Base-by-base conservation (phyloP, 2,113 vertebrate species). In the Ranitomeya variabilis region DNA sequence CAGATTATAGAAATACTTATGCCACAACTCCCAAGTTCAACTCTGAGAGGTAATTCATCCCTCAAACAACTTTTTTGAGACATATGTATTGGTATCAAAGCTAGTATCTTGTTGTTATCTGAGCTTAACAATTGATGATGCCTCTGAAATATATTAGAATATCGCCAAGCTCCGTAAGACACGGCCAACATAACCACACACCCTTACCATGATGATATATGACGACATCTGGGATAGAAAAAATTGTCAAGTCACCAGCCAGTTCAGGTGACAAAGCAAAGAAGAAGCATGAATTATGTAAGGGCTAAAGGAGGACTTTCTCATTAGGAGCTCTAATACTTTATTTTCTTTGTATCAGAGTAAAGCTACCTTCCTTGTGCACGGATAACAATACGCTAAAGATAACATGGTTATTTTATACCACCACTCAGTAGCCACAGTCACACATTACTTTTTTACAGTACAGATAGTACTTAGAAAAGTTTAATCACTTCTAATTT, bases 321-420 rank as follows among this genome's bases (percentile, higher is more conserved):
- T 60, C 60, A 66, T 83, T 18, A 60, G 79, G 79, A 81, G 79
- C 23, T 62, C 4, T 81, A 31, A 78, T 51, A 55, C 62, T 81
- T 59, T 57, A 81, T 81, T 81, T 81, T 83, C 80, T 83, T 83
- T 83, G 80, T 83, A 62, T 66, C 31, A 51, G 80, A 83, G 64
- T 83, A 83, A 83, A 64, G 31, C 80, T 45, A 19, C 31, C 60
- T 83, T 66, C 60, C 31, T 37, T 83, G 31, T 66, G 60, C 60
- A n/a, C 18, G 9, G 45, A 66, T 31, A 83, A 62, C 55, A 82
- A 60, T 37, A 31, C 31, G 54, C 21, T 51, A 19, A n/a, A 83
- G 80, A 66, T 83, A 90, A 87, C 18, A 87, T 74, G 88, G 80
- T 7, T 66, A 23, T 55, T 89, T 80, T 83, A 80, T 74, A 7